phyloP scores from a whole-genome alignment of 2,888 invertebrate species.

The Microctonus brassicae region DNA sequence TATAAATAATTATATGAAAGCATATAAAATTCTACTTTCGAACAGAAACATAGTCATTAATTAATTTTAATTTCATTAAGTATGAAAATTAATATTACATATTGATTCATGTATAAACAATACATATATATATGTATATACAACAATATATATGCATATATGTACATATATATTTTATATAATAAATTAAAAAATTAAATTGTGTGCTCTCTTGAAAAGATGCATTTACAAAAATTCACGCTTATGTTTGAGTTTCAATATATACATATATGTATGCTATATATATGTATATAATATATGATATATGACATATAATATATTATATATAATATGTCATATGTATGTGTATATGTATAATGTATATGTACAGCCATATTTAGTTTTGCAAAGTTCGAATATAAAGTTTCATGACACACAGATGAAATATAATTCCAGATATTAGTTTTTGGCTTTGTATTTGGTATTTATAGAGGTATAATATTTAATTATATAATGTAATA shows the following conservation, averaged over 20 bases:
- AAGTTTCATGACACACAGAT: background rate
- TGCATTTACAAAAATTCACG: background rate
- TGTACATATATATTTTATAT: no score
- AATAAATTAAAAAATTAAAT: no score
- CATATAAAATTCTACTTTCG: background rate
- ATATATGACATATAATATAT: no score
- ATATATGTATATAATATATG: no score
- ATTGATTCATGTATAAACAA: background rate
- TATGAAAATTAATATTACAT: background rate
- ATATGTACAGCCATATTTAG: background rate
- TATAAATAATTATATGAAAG: slow-evolving; percentile 3
- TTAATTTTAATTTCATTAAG: background rate
- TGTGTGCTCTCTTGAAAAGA: background rate
- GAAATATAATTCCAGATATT: background rate
- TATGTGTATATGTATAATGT: no score
- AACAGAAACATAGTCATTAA: background rate
- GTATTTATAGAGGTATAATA: slow-evolving; percentile 44
- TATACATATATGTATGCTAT: background rate
- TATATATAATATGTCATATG: no score
- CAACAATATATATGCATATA: background rate
- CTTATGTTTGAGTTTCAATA: background rate
- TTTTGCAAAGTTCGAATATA: background rate
- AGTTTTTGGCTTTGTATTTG: slow-evolving; percentile 22
- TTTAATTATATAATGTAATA: slow-evolving; percentile 41
- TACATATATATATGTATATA: background rate